Evolutionary conservation across 92 coral and sea anemone genomes (phyloP).

Genomic region (Nematostella vectensis): DNA sequence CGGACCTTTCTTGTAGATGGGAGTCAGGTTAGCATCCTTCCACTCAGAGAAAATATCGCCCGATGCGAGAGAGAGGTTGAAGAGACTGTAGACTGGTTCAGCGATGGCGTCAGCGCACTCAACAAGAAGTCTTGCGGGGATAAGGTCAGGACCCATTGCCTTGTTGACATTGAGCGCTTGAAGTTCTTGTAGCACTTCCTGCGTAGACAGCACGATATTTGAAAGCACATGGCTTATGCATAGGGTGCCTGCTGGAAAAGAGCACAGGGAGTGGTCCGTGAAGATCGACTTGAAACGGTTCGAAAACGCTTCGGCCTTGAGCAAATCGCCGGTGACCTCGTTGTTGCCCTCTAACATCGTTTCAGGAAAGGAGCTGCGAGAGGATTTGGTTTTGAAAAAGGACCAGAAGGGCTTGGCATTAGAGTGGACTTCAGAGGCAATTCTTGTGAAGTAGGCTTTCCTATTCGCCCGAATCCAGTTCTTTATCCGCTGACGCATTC

Average conservation of each 20-base stretch:
- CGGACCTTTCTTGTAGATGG: constrained; percentile 21
- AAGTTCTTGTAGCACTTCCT: constrained; percentile 13
- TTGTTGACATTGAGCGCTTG: constrained; percentile 14
- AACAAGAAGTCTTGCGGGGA: constrained; percentile 17
- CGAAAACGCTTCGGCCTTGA: constrained; percentile 22
- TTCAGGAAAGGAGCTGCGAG: constrained; percentile 2
- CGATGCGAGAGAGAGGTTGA: background rate
- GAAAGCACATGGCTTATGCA: constrained; percentile 1
- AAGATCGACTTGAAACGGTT: constrained; percentile 7
- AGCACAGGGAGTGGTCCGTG: constrained; percentile 17
- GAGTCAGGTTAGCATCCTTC: constrained; percentile 10
- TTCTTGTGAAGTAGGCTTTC: constrained; percentile 3
- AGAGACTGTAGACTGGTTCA: background rate
- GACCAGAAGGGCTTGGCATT: constrained; percentile 24
- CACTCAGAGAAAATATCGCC: constrained; percentile 16
- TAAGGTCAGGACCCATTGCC: constrained; percentile 7
- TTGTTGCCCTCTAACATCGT: constrained; percentile 9
- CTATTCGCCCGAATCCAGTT: constrained; percentile 23
- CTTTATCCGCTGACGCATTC: constrained; percentile 23
- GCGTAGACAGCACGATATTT: constrained; percentile 7
- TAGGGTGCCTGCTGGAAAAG: constrained; percentile 1
- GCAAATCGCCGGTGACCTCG: constrained; percentile 16
- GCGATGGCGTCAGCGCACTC: constrained; percentile 15
- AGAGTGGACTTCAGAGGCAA: constrained; percentile 13
- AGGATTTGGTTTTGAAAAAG: constrained; percentile 4